Base-by-base conservation (phyloP, 2,113 vertebrate species). In the Manacus vitellinus region DNA sequence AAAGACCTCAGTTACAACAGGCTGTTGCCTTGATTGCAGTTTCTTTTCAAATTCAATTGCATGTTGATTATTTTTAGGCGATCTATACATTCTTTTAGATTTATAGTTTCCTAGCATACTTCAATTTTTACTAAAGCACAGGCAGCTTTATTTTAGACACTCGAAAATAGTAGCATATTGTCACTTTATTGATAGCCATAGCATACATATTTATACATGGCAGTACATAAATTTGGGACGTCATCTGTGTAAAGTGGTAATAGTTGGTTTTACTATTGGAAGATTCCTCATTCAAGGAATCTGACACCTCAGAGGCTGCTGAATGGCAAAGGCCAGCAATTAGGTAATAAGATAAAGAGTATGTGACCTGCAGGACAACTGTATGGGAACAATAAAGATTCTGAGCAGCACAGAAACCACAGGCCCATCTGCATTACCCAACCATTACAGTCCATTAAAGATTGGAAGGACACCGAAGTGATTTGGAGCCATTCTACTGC, bases 361-460 rank as follows among this genome's bases (percentile, higher is more conserved):
- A 0, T 51, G 22, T 88, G 24, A 37, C 9, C 39, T 67, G 27
- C 37, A 43, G 59, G 21, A 54, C 20, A 49, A 28, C 37, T 71
- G 0, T 17, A 6, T 33, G 8, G 16, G n/a, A 56, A 25, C n/a
- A 73, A 2, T 25, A 17, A 52, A 49, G 43, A 10, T 56, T 62
- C 25, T 52, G 35, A 77, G 61, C 47, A 51, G 65, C 49, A 15
- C 39, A 21, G 28, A 61, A 23, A 21, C n/a, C 61, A 16, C 46
- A 82, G n/a, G 9, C 28, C 20, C 0, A 0, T 4, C 35, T 56
- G n/a, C 4, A 0, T 49, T 56, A 70, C 39, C 22, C 80, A 66
- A 49, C 24, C 43, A 41, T 37, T 66, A 16, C 16, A 30, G 33
- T 17, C 20, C 73, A 6, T 35, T 70, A 24, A 46, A 41, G 27